Percentiles rank a stretch among this genome's conserved stretches.
These are phyloP conservation scores for Apocrypta bakeri DNA, from an alignment of 1,140 invertebrate genomes.

Conservation along the genomic window DNA sequence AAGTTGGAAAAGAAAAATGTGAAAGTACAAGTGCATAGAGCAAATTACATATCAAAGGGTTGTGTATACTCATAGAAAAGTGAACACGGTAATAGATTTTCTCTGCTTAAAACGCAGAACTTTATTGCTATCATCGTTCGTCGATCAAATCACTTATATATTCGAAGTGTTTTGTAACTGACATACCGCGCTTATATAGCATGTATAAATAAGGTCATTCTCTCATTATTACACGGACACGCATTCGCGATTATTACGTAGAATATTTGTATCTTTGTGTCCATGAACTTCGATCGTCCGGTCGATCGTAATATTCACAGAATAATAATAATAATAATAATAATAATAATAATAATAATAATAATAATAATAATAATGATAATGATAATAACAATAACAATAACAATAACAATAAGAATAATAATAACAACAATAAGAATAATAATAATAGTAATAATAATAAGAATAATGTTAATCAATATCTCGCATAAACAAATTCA, in stretches of 20 bases:
- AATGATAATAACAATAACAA: no score
- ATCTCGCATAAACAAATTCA: not conserved
- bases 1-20: slow-evolving; percentile 36
- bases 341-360: not conserved
- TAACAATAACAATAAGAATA: no score
- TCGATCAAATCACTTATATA: slow-evolving; percentile 45
- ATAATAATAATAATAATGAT: no score
- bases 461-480: not conserved
- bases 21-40: slow-evolving; percentile 10
- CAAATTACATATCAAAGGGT: not conserved
- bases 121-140: slow-evolving; percentile 54
- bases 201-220: slow-evolving; percentile 47
- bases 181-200: slow-evolving; percentile 30
- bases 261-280: slow-evolving; percentile 12
- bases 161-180: slow-evolving; percentile 49
- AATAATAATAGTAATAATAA: no score
- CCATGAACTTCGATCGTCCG: slow-evolving; percentile 15
- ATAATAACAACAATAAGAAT: no score
- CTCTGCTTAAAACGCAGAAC: slow-evolving; percentile 58
- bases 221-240: slow-evolving; percentile 9
- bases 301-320: not conserved
- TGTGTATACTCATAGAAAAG: slow-evolving; percentile 46
- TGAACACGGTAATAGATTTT: slow-evolving; percentile 46
- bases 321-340: not conserved
- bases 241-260: not conserved